Conservation (phyloP, 2,113 vertebrate genomes). For the Ceuthmochares aereus region DNA sequence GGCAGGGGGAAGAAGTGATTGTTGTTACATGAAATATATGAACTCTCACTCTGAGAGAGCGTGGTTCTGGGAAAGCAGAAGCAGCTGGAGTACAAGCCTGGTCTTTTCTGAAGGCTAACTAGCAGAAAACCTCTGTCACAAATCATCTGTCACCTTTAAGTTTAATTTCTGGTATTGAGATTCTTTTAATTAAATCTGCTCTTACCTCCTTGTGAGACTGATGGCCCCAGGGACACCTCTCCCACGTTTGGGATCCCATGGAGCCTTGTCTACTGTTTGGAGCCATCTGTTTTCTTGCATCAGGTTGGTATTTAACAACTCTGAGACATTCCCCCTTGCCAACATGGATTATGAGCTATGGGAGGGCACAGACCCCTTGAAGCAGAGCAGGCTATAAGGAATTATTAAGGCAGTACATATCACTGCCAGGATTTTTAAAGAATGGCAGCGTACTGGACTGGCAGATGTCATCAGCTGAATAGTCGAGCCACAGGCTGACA, state of each 20-base stretch:
- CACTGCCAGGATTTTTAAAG: not conserved
- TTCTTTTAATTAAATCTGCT: not conserved
- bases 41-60: not conserved
- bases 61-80: not conserved
- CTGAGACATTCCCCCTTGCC: not conserved
- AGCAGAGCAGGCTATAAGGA: not conserved
- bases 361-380: not conserved
- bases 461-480: constrained; percentile 27
- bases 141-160: not conserved
- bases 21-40: not conserved
- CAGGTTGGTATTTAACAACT: not conserved
- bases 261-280: not conserved
- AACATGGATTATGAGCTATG: not conserved
- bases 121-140: not conserved
- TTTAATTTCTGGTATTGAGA: not conserved
- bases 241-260: not conserved
- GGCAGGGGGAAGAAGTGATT: not conserved
- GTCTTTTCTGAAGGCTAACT: not conserved
- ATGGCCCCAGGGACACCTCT: not conserved
- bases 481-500: constrained; percentile 27
- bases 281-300: not conserved
- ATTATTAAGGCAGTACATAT: not conserved
- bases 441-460: not conserved
- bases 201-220: not conserved
- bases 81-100: not conserved